Conservation (phyloP, 2,797 vertebrate species). For the Cynopterus sphinx region DNA sequence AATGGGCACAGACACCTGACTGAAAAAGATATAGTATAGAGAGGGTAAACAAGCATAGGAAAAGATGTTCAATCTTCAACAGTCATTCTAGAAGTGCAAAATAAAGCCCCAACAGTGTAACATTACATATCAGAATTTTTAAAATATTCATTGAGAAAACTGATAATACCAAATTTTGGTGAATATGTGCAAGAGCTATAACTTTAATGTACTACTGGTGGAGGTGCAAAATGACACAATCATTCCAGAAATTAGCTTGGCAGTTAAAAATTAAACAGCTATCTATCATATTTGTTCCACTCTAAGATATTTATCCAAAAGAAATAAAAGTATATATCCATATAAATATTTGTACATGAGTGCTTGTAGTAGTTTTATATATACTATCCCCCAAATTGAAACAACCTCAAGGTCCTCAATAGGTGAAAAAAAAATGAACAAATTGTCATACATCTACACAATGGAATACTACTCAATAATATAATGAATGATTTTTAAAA, state of each 20-base stretch:
- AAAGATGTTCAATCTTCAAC: background rate
- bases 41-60: background rate
- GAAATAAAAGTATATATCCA: background rate
- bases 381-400: background rate
- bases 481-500: background rate
- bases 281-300: background rate
- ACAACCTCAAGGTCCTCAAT: background rate
- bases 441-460: background rate
- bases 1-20: background rate
- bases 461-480: background rate
- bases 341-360: background rate
- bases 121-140: background rate
- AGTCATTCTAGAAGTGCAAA: background rate
- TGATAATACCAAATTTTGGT: background rate
- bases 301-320: background rate
- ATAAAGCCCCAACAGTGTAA: background rate
- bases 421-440: slow-evolving; percentile 8
- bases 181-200: background rate
- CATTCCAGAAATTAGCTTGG: background rate
- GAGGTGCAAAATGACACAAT: background rate
- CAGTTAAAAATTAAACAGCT: background rate
- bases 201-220: background rate
- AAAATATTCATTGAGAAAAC: background rate
- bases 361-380: background rate
- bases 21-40: background rate